A percentile compares a stretch with the other conserved stretches of the same genome.
Conservation (phyloP, 1,140 invertebrate species). For the Brachionus koreanus region DNA sequence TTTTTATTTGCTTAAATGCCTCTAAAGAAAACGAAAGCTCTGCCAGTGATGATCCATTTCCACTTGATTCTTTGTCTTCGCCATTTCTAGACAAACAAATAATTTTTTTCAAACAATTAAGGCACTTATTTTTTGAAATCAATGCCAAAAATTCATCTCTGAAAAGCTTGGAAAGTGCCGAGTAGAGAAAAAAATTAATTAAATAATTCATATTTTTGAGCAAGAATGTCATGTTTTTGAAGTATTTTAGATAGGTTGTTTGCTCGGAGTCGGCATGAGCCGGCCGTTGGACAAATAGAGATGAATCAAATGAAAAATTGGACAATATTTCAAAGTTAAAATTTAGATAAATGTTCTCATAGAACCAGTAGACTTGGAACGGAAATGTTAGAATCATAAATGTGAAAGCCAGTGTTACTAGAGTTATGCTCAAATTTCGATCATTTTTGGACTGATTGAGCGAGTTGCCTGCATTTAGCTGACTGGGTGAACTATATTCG, state of each 20-base stretch:
- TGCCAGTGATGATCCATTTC: constrained; percentile 3
- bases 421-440: constrained; percentile 38
- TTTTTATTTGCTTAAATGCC: constrained; percentile 19
- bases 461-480: not conserved
- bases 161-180: constrained; percentile 33
- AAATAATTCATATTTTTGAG: constrained; percentile 42
- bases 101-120: not conserved
- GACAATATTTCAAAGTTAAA: constrained; percentile 20
- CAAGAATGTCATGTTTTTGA: constrained; percentile 11
- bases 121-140: not conserved
- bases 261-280: not conserved
- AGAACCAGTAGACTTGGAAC: constrained; percentile 40
- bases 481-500: not conserved
- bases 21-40: constrained; percentile 29
- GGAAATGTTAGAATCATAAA: constrained; percentile 42
- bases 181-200: constrained; percentile 42
- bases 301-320: not conserved
- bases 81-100: not conserved
- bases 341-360: constrained; percentile 42
- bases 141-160: constrained; percentile 22
- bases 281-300: not conserved
- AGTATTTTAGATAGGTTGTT: not conserved
- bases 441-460: constrained; percentile 41
- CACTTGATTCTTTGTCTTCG: not conserved
- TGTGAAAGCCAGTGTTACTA: constrained; percentile 34